phyloP scores from a whole-genome alignment of 2,113 vertebrate species.

The Callocephalon fimbriatum region DNA sequence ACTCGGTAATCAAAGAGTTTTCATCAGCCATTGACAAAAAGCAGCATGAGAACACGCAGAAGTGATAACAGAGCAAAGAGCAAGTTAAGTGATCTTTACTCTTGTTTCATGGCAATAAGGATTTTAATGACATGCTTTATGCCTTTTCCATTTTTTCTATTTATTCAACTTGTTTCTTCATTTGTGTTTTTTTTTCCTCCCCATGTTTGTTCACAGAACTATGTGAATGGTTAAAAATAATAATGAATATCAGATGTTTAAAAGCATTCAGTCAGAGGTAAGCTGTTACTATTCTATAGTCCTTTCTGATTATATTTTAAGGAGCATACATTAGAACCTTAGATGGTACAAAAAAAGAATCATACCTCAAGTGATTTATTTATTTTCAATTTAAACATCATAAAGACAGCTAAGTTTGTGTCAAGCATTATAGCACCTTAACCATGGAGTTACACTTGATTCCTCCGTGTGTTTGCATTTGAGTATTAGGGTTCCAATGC shows the following conservation, averaged over 20 bases:
- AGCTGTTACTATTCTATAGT: not conserved
- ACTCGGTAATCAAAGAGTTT: not conserved
- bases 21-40: not conserved
- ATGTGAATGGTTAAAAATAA: not conserved
- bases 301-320: not conserved
- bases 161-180: not conserved
- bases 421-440: not conserved
- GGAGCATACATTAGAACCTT: rapidly evolving
- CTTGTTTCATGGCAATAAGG: not conserved
- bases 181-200: not conserved
- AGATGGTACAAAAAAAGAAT: not conserved
- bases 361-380: not conserved
- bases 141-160: not conserved
- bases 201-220: not conserved
- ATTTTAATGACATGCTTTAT: not conserved
- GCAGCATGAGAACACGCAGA: not conserved
- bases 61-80: not conserved
- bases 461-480: not conserved
- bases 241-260: not conserved
- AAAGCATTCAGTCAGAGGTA: not conserved
- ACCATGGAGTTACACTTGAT: too few species aligned
- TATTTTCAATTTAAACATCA: not conserved
- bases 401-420: not conserved
- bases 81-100: not conserved
- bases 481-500: not conserved